Percentiles rank a stretch among this genome's conserved stretches.
Conservation (phyloP, 1,140 invertebrate genomes). For the Portunus trituberculatus region DNA sequence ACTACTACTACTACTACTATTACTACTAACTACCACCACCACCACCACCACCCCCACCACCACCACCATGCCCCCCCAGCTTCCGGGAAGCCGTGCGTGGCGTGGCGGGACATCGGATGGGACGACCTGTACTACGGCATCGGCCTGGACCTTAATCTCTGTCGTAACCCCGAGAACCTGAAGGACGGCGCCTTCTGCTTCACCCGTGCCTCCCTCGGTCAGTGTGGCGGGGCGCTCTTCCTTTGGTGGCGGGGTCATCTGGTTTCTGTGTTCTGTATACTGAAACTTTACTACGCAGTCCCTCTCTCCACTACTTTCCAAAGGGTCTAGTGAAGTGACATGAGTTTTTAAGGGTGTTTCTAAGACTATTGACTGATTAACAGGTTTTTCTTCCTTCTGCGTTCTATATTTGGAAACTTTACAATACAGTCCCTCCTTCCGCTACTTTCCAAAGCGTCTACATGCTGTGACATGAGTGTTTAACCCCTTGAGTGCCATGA, state of each 20-base stretch:
- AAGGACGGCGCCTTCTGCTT: slow-evolving; percentile 61
- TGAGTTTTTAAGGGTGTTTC: too few relatives aligned
- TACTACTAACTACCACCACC: not conserved
- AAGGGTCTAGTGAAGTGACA: too few relatives aligned
- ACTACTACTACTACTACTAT: not conserved
- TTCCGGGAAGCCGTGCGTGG: slow-evolving; percentile 48
- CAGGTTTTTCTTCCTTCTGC: too few relatives aligned
- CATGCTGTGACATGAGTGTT: too few relatives aligned
- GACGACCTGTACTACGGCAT: slow-evolving; percentile 55
- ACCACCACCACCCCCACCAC: not conserved
- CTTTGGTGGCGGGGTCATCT: not conserved
- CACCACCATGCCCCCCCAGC: not conserved
- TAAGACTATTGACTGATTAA: too few relatives aligned
- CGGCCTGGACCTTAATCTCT: slow-evolving; percentile 38
- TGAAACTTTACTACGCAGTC: too few relatives aligned
- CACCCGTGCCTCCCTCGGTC: slow-evolving; percentile 49
- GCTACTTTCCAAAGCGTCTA: too few relatives aligned
- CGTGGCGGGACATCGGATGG: slow-evolving; percentile 54
- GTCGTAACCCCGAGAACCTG: slow-evolving; percentile 34
- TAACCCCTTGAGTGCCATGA: too few relatives aligned
- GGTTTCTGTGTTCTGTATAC: too few relatives aligned
- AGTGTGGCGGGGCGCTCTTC: not conserved
- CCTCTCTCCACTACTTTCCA: too few relatives aligned
- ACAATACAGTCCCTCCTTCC: too few relatives aligned
- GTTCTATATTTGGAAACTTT: too few relatives aligned